Base-by-base conservation (phyloP, 2,797 vertebrate genomes). In the Hydrocynus forskahlii region DNA sequence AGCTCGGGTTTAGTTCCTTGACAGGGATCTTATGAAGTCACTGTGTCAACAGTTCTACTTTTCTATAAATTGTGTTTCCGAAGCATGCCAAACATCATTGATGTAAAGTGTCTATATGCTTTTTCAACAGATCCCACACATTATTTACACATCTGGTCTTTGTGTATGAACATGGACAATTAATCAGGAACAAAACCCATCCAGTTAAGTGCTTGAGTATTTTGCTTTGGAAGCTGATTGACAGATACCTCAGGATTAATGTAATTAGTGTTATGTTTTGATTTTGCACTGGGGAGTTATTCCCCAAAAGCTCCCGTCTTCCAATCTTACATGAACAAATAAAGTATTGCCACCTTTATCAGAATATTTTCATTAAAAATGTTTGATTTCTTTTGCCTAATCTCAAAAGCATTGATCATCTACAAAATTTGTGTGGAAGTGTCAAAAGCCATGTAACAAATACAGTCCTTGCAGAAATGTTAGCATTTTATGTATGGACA, bases 261-360 rank as follows among this genome's bases (percentile, higher is more conserved):
- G 25, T 69, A 29, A 52, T 59, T 50, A 74, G 52, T 62, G 54
- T 69, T 81, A 50, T 0, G 60, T 83, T 86, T 86, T 84, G 78
- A 82, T 88, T 93, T 94, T 93, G 92, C 93, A 93, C 91, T 92
- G 90, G 75, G 29, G 21, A 77, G 14, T 70, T 72, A 55, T 75
- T 89, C 85, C 84, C 87, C 60, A 76, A 86, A 81, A 70, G 8
- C 77, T 35, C 59, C 78, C n/a, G 87, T 92, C 89, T 93, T 91
- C 90, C 88, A 78, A 29, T 81, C 23, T 70, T 50, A 23, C 14
- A 45, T n/a, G 66, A 45, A 45, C 66, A 43, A 69, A 48, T 69
- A 48, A 45, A 68, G 29, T 29, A 64, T 63, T 63, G 25, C 12
- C 21, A 62, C 29, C 29, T 38, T 64, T 17, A 17, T 1, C 6